Evolutionary conservation across 2,113 vertebrate genomes (phyloP), one percentile per base, ranked within the genome.

Genomic region (Neogale vison): DNA sequence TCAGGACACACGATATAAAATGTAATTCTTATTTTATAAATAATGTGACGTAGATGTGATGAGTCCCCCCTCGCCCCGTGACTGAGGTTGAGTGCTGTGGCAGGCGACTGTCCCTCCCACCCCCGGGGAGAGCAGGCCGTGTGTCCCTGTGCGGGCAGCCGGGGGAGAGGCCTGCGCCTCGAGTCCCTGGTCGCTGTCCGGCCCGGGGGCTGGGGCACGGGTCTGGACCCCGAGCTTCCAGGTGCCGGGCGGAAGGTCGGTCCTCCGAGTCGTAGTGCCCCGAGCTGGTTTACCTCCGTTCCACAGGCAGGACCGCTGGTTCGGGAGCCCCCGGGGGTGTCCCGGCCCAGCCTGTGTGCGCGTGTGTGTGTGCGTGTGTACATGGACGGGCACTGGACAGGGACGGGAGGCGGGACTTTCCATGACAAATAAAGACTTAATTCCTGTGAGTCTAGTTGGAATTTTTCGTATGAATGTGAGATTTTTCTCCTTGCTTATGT

Each of bases 391-490:
- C 94, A 36, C 79, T 72, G 95, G 72, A 89, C 86, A 74, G 88
- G 71, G 81, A 63, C 42, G n/a, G 95, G 74, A 96, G 80, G 80
- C 89, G 88, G 90, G 92, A 65, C 93, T 97, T 94, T 72, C 96
- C 57, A 39, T 84, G 34, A 93, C 82, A 63, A 23, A 69, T 24
- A 47, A 65, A 90, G 94, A 98, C 92, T 91, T 97, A 87, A 98
- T 98, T 99, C 98, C 98, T 98, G 94, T 93, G 97, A 95, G 96
- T 81, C 97, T 98, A 98, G 93, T 93, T 91, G 98, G 96, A 94
- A 95, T 96, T 98, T 98, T 98, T 98, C 97, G 98, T 98, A 97
- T 98, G 98, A 98, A 98, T 98, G 98, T 99, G 98, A 98, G 96
- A 65, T 96, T 98, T 90, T 96, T 96, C 95, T 96, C 86, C 79